Percentiles rank a stretch among this genome's conserved stretches.
Conservation (phyloP, 2,113 vertebrate species). For the Mungos mungo region DNA sequence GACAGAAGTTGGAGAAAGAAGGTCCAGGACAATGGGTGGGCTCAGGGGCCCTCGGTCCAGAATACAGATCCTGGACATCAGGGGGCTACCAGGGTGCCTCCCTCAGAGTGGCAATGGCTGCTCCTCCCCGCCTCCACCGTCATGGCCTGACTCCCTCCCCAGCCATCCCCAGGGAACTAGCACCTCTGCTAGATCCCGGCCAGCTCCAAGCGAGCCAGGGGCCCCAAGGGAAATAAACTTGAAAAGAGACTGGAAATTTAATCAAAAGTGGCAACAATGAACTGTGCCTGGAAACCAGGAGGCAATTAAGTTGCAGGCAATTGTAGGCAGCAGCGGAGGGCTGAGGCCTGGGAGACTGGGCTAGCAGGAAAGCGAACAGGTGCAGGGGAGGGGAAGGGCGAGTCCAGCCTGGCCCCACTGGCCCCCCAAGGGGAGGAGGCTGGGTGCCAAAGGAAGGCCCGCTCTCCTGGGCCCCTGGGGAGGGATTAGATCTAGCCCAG, state of each 20-base stretch:
- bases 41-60: neutral
- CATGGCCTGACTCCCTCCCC: neutral
- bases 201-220: constrained; percentile 13
- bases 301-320: neutral
- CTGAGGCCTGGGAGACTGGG: neutral
- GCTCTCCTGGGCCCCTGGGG: neutral
- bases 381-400: neutral
- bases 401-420: neutral
- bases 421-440: too few relatives aligned
- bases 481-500: neutral
- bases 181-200: neutral
- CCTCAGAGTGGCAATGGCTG: neutral
- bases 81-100: neutral
- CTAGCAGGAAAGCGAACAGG: neutral
- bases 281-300: neutral
- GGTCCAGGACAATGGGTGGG: fast-evolving
- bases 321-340: neutral
- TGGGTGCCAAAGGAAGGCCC: neutral
- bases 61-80: neutral
- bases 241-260: constrained; percentile 66
- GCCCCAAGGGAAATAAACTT: constrained; percentile 59
- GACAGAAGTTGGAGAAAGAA: neutral
- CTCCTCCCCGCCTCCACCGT: neutral
- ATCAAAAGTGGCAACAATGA: constrained; percentile 61
- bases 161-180: neutral